These are phyloP conservation scores for Troglohyphantes excavatus DNA, from an alignment of 2,888 invertebrate genomes.

Conservation along the genomic window DNA sequence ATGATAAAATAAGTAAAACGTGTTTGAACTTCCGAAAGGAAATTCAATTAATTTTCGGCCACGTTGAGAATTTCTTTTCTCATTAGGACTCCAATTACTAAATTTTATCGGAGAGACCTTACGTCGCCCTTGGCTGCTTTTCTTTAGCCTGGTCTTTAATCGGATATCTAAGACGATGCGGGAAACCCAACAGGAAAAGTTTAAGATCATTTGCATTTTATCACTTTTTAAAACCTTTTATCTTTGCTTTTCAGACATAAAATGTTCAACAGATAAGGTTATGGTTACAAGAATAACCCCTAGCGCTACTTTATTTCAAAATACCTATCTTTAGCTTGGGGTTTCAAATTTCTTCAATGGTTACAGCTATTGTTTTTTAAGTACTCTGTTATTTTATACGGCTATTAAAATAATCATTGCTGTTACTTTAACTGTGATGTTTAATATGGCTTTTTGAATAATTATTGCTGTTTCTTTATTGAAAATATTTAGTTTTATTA, in stretches of 20 bases:
- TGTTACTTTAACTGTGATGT: too few relatives aligned
- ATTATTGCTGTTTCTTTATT: too few relatives aligned
- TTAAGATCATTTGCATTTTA: background rate
- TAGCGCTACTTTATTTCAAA: too few relatives aligned
- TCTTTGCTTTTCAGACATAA: background rate
- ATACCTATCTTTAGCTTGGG: too few relatives aligned
- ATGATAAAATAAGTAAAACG: background rate
- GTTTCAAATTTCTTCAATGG: too few relatives aligned
- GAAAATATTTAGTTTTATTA: too few relatives aligned
- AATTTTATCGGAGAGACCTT: conserved; percentile 29
- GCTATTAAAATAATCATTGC: too few relatives aligned
- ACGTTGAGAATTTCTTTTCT: conserved; percentile 13
- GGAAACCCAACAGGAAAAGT: background rate
- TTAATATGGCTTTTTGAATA: too few relatives aligned
- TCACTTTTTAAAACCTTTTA: background rate
- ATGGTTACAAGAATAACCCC: background rate
- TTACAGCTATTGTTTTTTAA: too few relatives aligned
- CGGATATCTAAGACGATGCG: background rate
- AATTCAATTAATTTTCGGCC: conserved; percentile 34
- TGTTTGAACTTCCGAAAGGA: background rate
- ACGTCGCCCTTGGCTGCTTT: background rate
- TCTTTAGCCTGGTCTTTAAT: background rate
- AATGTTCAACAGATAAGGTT: background rate
- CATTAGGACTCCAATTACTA: conserved; percentile 44
- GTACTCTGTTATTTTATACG: background rate